phyloP scores from a whole-genome alignment of 2,888 invertebrate genomes.

The Oscheius sp. region DNA sequence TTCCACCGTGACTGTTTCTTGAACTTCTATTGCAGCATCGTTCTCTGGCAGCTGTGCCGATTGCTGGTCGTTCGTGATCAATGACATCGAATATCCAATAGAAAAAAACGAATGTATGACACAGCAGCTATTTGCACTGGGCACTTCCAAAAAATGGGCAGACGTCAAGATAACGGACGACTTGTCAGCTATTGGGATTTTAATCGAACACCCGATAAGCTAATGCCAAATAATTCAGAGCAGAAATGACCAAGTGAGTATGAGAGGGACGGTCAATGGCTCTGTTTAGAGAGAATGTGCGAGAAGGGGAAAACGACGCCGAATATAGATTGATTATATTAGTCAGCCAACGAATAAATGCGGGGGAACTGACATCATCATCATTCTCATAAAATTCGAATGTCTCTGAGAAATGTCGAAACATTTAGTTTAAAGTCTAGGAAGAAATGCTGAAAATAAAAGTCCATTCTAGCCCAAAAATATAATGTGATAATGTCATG shows the following conservation, averaged over 20 bases:
- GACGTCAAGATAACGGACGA: not conserved
- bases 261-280: not conserved
- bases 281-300: not conserved
- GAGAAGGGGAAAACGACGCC: not conserved
- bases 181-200: constrained; percentile 26
- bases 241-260: not conserved
- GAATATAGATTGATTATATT: constrained; percentile 13
- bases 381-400: not conserved
- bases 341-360: not conserved
- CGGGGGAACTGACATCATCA: not conserved
- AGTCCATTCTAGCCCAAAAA: no score
- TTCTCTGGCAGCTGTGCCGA: not conserved
- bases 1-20: not conserved
- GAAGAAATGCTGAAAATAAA: not conserved
- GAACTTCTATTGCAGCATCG: not conserved
- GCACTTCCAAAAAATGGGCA: constrained; percentile 15
- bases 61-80: constrained; percentile 17
- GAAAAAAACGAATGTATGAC: constrained; percentile 2
- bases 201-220: constrained; percentile 14
- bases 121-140: not conserved
- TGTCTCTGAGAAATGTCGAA: not conserved
- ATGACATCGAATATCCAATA: constrained; percentile 21
- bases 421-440: not conserved
- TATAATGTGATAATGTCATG: no score
- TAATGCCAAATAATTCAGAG: constrained; percentile 17